phyloP scores from a whole-genome alignment of 2,113 vertebrate genomes.

The Rhinolophus sinicus region DNA sequence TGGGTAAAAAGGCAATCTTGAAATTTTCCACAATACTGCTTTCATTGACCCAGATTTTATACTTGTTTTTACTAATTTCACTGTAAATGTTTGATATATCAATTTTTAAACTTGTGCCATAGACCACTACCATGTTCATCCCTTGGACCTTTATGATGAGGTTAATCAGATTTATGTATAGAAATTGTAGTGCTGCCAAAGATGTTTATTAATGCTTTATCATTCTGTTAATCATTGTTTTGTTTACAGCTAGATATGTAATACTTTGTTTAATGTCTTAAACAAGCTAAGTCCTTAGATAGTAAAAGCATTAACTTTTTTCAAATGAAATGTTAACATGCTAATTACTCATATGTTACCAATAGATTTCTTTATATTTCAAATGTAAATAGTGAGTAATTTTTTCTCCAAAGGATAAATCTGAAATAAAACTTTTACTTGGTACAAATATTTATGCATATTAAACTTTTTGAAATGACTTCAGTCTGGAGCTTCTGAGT shows the following conservation, averaged over 20 bases:
- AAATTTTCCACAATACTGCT: neutral
- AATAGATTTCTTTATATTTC: constrained; percentile 12
- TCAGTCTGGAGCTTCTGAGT: neutral
- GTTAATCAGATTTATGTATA: neutral
- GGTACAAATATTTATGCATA: neutral
- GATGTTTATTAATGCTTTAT: neutral
- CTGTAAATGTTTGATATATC: neutral
- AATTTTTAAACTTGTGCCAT: neutral
- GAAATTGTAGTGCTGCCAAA: neutral
- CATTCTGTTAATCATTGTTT: neutral
- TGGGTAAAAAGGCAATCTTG: neutral
- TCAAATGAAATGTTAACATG: neutral
- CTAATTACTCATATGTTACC: neutral
- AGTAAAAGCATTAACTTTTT: constrained; percentile 30
- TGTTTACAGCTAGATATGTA: neutral
- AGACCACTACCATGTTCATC: neutral
- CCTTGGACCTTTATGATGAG: neutral
- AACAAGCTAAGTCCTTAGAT: neutral
- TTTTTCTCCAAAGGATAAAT: constrained; percentile 41
- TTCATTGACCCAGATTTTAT: constrained; percentile 10
- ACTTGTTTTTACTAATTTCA: neutral
- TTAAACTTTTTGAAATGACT: constrained; percentile 7
- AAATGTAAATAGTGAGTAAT: constrained; percentile 13
- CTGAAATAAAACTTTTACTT: neutral
- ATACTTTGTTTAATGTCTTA: neutral